Evolutionary conservation across 1,140 invertebrate species (phyloP), one percentile per base, ranked within the genome.

Genomic region (Coboldia fuscipes): DNA sequence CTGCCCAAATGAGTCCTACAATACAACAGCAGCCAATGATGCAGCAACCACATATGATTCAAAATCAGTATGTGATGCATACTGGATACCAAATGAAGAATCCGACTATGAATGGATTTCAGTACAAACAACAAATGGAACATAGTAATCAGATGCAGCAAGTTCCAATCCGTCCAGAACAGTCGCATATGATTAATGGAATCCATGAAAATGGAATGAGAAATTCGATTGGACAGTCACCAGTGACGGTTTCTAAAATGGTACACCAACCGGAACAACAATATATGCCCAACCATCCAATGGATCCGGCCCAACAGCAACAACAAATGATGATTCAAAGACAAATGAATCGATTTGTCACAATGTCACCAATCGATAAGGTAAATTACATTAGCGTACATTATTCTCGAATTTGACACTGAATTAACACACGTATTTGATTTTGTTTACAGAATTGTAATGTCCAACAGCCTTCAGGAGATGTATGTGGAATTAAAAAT

Each of bases 31-130:
- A 4, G 46, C 50, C 30, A 46, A 50, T 19, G 17, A 16, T 39
- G 47, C 48, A 68, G 58, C 59, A 61, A 37, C 54, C 58, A 13
- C 64, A 66, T 21, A 64, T 65, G 38, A 50, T n/a, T 23, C 12
- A 33, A 8, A 14, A n/a, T 13, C 37, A 35, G 15, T 8, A 24
- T 24, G 23, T n/a, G 7, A 24, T 24, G 23, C 23, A 24, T 8
- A 24, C 7, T 24, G 23, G 23, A 24, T 24, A 7, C 7, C 23
- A 24, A 24, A 24, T n/a, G n/a, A n/a, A 24, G 7, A n/a, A 24
- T n/a, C 7, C 23, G 23, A 24, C 23, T n/a, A 24, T 8, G 23
- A n/a, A n/a, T 24, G n/a, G n/a, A 24, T 7, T 24, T 37, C 42
- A 44, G 10, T 46, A 46, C 17, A 42, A 46, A 2, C 41, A 41